phyloP scores from a whole-genome alignment of 2,113 vertebrate species.

The Lasiurus borealis region DNA sequence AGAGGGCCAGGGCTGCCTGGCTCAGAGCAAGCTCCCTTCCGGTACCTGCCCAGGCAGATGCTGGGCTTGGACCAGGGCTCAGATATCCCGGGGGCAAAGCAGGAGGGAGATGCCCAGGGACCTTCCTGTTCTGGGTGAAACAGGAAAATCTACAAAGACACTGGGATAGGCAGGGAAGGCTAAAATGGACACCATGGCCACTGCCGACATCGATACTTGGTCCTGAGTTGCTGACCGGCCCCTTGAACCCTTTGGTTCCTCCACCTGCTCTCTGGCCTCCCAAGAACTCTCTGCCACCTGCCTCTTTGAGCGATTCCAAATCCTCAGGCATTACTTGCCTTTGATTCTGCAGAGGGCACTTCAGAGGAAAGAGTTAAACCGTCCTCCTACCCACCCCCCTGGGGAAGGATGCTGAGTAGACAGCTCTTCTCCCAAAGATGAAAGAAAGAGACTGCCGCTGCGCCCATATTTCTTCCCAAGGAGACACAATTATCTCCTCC shows the following conservation, averaged over 20 bases:
- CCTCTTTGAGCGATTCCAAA: not conserved
- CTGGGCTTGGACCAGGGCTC: not conserved
- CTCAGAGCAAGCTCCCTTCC: not conserved
- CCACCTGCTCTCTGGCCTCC: not conserved
- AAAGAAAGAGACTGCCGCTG: constrained; percentile 57
- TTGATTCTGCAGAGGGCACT: not conserved
- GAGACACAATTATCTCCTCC: constrained; percentile 69
- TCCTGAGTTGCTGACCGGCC: not conserved
- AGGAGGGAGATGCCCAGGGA: not conserved
- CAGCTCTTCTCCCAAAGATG: constrained; percentile 55
- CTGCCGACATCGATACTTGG: not conserved
- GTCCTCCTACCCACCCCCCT: not conserved
- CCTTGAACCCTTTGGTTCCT: not conserved
- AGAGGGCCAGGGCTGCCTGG: not conserved
- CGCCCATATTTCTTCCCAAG: constrained; percentile 62
- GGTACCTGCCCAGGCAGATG: not conserved
- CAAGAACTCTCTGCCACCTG: not conserved
- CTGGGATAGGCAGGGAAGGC: not conserved
- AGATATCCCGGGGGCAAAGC: not conserved
- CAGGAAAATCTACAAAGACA: not conserved
- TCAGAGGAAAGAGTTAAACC: constrained; percentile 40
- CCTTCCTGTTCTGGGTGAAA: not conserved
- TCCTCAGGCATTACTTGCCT: not conserved
- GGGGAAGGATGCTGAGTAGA: constrained; percentile 63
- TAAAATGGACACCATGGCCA: rapidly evolving